These are phyloP conservation scores for Lateolabrax maculatus DNA, from an alignment of 2,797 vertebrate genomes.

Conservation along the genomic window DNA sequence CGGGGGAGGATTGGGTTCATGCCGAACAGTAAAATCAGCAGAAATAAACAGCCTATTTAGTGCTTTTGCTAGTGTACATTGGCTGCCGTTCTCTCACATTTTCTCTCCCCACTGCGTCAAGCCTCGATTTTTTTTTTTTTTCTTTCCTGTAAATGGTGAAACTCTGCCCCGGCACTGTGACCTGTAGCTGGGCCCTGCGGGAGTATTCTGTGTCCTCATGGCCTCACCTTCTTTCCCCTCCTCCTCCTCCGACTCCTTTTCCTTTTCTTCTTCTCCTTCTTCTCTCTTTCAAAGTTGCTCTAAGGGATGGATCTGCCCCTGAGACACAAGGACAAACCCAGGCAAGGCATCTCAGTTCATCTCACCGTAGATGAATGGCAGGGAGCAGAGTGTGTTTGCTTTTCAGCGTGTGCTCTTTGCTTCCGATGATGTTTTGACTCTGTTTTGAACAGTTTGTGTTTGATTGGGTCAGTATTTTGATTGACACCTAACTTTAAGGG, in stretches of 20 bases:
- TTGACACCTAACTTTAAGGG: not conserved
- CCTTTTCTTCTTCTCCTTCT: constrained; percentile 35
- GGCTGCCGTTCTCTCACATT: constrained; percentile 31
- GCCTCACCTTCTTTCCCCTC: constrained; percentile 63
- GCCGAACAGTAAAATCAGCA: constrained; percentile 65
- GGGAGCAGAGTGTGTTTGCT: constrained; percentile 1
- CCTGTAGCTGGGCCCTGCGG: constrained; percentile 76
- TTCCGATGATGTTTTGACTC: constrained; percentile 38
- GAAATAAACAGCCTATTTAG: constrained; percentile 61
- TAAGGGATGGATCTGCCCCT: constrained; percentile 64
- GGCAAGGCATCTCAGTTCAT: constrained; percentile 38
- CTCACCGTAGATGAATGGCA: constrained; percentile 35
- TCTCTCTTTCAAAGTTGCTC: constrained; percentile 53
- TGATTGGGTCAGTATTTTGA: constrained; percentile 5
- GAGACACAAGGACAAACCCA: constrained; percentile 67
- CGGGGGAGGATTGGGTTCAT: constrained; percentile 43
- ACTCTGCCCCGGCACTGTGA: constrained; percentile 71
- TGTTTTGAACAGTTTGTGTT: constrained; percentile 14
- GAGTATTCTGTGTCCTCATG: constrained; percentile 80
- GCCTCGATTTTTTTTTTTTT: constrained; percentile 56
- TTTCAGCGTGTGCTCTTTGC: constrained; percentile 24
- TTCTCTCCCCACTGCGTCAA: constrained; percentile 64
- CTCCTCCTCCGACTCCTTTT: constrained; percentile 41
- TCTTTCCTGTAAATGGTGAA: constrained; percentile 82
- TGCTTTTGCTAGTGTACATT: constrained; percentile 42